A percentile compares a stretch with the other conserved stretches of the same genome.
phyloP scores from a whole-genome alignment of 2,888 invertebrate genomes.

The Amblyteles armatorius region DNA sequence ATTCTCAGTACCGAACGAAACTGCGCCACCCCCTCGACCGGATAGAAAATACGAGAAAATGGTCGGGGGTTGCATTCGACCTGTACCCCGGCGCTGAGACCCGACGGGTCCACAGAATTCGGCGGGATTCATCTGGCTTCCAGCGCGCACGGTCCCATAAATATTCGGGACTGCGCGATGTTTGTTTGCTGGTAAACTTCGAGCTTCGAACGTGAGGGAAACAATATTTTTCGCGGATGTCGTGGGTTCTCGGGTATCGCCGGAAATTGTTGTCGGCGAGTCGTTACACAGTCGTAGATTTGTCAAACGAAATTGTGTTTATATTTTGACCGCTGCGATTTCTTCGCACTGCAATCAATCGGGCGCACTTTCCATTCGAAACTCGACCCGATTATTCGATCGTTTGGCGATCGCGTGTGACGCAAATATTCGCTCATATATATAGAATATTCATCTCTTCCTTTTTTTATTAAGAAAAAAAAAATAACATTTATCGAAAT shows the following conservation, averaged over 20 bases:
- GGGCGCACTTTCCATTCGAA: too few relatives aligned
- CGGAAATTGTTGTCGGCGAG: not conserved
- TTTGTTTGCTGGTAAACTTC: conserved; percentile 26
- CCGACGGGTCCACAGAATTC: not conserved
- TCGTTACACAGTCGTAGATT: not conserved
- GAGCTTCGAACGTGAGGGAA: conserved; percentile 5
- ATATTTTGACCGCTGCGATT: not conserved
- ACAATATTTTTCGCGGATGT: conserved; percentile 18
- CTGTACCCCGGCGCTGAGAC: not conserved
- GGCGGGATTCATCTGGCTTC: not conserved
- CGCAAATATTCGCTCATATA: too few relatives aligned
- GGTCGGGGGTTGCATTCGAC: not conserved
- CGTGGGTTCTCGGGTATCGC: not conserved
- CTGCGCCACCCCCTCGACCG: conserved; percentile 13
- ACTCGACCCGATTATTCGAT: too few relatives aligned
- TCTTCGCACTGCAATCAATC: too few relatives aligned
- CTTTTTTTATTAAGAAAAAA: too few relatives aligned
- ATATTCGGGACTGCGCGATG: not conserved
- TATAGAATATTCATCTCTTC: too few relatives aligned
- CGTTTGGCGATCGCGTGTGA: too few relatives aligned
- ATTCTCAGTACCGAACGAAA: not conserved
- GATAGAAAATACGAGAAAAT: conserved; percentile 20
- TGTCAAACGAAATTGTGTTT: not conserved
- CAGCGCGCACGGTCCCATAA: not conserved
- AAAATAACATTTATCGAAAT: too few relatives aligned